These are phyloP conservation scores for Drosophila quadrilineata DNA, from an alignment of 1,140 invertebrate species.

Conservation along the genomic window DNA sequence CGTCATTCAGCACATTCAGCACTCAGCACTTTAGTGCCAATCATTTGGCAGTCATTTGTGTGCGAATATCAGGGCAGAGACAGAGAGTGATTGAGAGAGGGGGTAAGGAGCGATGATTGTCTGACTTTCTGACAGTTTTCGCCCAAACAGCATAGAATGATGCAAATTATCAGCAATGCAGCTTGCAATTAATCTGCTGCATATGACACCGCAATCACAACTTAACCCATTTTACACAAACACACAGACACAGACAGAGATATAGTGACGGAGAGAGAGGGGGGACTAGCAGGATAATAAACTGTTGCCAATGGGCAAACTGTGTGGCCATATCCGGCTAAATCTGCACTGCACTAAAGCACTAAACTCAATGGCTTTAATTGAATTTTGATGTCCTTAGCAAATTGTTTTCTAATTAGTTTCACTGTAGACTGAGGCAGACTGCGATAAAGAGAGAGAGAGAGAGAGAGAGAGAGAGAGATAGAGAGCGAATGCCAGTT, in stretches of 20 bases:
- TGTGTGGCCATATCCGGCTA: background rate
- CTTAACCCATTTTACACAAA: constrained; percentile 56
- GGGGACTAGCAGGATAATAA: constrained; percentile 49
- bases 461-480: too few relatives aligned
- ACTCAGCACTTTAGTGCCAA: constrained; percentile 44
- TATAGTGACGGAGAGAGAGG: too few relatives aligned
- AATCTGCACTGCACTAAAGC: constrained; percentile 68
- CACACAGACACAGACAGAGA: constrained; percentile 21
- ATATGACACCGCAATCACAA: constrained; percentile 74
- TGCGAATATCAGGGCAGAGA: too few relatives aligned
- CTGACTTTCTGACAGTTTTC: constrained; percentile 42
- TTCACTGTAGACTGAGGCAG: constrained; percentile 23
- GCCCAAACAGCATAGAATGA: constrained; percentile 24
- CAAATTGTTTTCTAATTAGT: constrained; percentile 80
- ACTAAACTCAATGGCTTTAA: constrained; percentile 77
- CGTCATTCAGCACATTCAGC: constrained; percentile 2
- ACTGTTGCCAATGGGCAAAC: constrained; percentile 55
- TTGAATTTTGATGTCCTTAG: constrained; percentile 78
- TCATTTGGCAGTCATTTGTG: constrained; percentile 52
- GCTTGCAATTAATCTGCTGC: constrained; percentile 74
- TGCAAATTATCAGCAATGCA: constrained; percentile 74
- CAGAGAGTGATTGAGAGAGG: too few relatives aligned
- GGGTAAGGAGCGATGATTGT: constrained; percentile 14
- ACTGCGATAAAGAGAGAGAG: background rate
- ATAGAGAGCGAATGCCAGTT: constrained; percentile 42